Conservation (phyloP, 2,888 invertebrate species). For the Chalcosyrphus nemorum region DNA sequence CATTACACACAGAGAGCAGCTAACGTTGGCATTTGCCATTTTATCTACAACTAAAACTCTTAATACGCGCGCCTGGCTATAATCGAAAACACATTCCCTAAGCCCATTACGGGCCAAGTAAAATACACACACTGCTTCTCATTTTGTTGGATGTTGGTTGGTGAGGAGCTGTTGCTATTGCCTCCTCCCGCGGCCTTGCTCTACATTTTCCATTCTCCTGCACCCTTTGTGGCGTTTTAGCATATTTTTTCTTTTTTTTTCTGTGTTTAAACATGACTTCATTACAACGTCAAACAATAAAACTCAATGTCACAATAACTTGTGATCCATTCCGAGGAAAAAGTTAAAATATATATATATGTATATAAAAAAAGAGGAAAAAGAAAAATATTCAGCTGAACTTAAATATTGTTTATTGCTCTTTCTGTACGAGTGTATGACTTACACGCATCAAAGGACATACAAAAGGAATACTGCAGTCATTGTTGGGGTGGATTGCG, state of each 20-base stretch:
- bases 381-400: slow-evolving; percentile 16
- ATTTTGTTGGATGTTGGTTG: background rate
- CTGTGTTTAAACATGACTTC: slow-evolving; percentile 59
- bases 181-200: slow-evolving; percentile 53
- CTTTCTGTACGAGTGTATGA: background rate
- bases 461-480: background rate
- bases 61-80: slow-evolving; percentile 50
- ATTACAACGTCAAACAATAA: slow-evolving; percentile 69
- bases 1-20: slow-evolving; percentile 16
- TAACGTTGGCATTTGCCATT: slow-evolving; percentile 29
- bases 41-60: slow-evolving; percentile 37
- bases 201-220: slow-evolving; percentile 59
- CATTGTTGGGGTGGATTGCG: background rate
- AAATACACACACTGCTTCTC: slow-evolving; percentile 18
- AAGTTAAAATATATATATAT: no score
- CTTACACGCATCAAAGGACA: background rate
- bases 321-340: slow-evolving; percentile 53
- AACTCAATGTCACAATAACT: slow-evolving; percentile 71
- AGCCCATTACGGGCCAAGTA: slow-evolving; percentile 60
- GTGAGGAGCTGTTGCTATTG: slow-evolving; percentile 10
- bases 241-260: no score
- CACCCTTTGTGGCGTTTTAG: slow-evolving; percentile 49
- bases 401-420: slow-evolving; percentile 62
- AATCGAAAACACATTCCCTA: slow-evolving; percentile 59
- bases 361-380: no score